phyloP scores from a whole-genome alignment of 2,113 vertebrate species.

The Apeltes quadracus region DNA sequence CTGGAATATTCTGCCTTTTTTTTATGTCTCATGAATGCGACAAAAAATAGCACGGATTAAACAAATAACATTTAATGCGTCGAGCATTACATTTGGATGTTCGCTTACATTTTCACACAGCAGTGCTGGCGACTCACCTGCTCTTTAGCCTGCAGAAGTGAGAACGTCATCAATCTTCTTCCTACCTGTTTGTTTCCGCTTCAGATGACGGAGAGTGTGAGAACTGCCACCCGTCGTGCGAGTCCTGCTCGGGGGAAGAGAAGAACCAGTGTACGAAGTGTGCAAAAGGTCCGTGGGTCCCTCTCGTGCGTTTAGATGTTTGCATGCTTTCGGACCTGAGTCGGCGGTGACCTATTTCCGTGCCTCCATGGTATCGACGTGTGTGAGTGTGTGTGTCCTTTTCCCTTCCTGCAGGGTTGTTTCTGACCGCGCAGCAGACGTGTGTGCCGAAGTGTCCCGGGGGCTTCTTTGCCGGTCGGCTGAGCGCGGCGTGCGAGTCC shows the following conservation, averaged over 20 bases:
- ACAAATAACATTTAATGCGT: neutral
- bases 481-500: conserved; percentile 81
- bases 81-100: neutral
- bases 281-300: conserved; percentile 64
- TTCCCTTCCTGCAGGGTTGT: conserved; percentile 72
- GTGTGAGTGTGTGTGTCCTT: too few species aligned
- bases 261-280: conserved; percentile 75
- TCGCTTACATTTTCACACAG: neutral
- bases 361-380: neutral
- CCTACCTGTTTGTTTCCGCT: conserved; percentile 4
- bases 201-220: conserved; percentile 75
- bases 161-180: neutral
- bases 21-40: neutral
- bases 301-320: neutral
- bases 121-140: neutral
- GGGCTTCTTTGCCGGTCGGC: conserved; percentile 78
- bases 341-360: conserved; percentile 1
- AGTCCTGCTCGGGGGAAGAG: conserved; percentile 72
- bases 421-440: conserved; percentile 74
- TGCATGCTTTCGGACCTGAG: neutral
- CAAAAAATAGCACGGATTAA: neutral
- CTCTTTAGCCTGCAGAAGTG: neutral
- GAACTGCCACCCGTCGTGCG: conserved; percentile 74
- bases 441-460: conserved; percentile 84
- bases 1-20: neutral